These are phyloP conservation scores for Rhyacophila evoluta DNA, from an alignment of 2,888 invertebrate species.

Conservation along the genomic window DNA sequence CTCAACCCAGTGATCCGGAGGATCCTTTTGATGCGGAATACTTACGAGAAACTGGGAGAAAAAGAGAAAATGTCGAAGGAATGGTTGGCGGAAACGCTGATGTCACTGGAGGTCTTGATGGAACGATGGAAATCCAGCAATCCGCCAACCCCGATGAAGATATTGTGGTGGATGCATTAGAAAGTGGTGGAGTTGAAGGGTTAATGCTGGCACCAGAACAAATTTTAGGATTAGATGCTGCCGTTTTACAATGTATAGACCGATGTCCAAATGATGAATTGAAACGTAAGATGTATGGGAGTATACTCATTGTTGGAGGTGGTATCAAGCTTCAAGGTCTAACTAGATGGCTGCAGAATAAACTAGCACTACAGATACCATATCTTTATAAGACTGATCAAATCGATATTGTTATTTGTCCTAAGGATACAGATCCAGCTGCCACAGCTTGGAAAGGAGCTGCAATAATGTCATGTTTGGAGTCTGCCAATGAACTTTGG, in stretches of 20 bases:
- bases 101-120: conserved; percentile 67
- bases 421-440: conserved; percentile 92
- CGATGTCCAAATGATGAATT: conserved; percentile 89
- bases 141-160: conserved; percentile 75
- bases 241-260: conserved; percentile 92
- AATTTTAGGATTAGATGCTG: conserved; percentile 89
- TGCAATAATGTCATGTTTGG: conserved; percentile 91
- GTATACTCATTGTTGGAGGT: conserved; percentile 91
- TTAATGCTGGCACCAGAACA: conserved; percentile 81
- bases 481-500: conserved; percentile 94
- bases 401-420: conserved; percentile 89
- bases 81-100: conserved; percentile 61
- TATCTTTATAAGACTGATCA: conserved; percentile 83
- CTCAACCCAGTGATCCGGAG: conserved; percentile 82
- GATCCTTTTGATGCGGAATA: conserved; percentile 96
- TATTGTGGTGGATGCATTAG: conserved; percentile 77
- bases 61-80: conserved; percentile 64
- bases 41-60: conserved; percentile 85
- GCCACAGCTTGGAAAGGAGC: conserved; percentile 96
- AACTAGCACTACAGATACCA: conserved; percentile 86
- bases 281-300: conserved; percentile 94
- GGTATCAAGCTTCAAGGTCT: conserved; percentile 90
- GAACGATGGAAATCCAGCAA: conserved; percentile 66
- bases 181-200: conserved; percentile 72
- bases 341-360: conserved; percentile 88